Evolutionary conservation across 2,797 vertebrate genomes (phyloP).

Genomic region (Percopsis omiscomaycus): DNA sequence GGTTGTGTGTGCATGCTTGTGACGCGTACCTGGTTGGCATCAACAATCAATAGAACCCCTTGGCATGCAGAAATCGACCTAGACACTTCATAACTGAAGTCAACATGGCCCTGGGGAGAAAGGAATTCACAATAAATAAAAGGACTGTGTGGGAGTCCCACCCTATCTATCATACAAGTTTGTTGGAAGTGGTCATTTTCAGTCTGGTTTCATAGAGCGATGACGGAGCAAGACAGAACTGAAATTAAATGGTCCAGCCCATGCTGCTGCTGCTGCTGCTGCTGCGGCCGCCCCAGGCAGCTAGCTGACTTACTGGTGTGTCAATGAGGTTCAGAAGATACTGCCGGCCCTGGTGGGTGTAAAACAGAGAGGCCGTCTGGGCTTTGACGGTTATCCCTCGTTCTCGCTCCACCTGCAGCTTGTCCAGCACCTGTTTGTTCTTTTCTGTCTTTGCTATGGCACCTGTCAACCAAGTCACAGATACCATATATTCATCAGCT

Average conservation of each 20-base stretch:
- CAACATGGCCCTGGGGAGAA: slow-evolving; percentile 88
- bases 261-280: no score
- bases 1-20: background rate
- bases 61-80: slow-evolving; percentile 95
- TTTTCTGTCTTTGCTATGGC: slow-evolving; percentile 86
- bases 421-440: slow-evolving; percentile 97
- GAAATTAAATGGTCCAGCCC: background rate
- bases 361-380: slow-evolving; percentile 92
- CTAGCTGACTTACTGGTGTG: slow-evolving; percentile 84
- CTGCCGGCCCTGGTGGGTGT: slow-evolving; percentile 79
- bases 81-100: slow-evolving; percentile 98
- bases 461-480: slow-evolving; percentile 70
- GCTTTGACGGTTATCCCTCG: slow-evolving; percentile 98
- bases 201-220: background rate
- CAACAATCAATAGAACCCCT: slow-evolving; percentile 92
- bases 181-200: background rate
- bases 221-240: background rate
- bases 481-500: background rate
- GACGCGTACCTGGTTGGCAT: slow-evolving; percentile 91
- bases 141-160: background rate
- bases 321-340: slow-evolving; percentile 98
- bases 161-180: background rate
- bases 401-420: slow-evolving; percentile 95
- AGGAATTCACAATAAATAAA: slow-evolving; percentile 18
- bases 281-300: no score